phyloP scores from a whole-genome alignment of 2,888 invertebrate species.

The Pegoplata infirma region DNA sequence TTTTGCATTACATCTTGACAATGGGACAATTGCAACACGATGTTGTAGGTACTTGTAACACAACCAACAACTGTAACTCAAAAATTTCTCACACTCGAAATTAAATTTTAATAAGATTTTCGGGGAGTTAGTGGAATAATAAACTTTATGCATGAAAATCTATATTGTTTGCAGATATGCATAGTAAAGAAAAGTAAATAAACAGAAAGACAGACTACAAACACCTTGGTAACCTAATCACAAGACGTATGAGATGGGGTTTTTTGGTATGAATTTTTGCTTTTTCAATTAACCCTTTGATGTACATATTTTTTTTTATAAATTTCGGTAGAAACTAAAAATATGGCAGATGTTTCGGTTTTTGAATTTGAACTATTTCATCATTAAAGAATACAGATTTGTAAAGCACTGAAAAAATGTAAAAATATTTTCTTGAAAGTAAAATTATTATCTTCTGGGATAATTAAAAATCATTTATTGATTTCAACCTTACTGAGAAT shows the following conservation, averaged over 20 bases:
- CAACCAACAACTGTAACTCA: neutral
- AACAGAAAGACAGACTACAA: conserved; percentile 41
- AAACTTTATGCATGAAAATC: conserved; percentile 31
- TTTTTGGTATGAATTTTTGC: conserved; percentile 40
- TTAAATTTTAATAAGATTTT: conserved; percentile 41
- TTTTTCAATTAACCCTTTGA: too few species aligned
- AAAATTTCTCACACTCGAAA: conserved; percentile 54
- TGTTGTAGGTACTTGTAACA: neutral
- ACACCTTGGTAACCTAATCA: conserved; percentile 61
- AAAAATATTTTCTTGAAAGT: too few species aligned
- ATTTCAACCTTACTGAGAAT: too few species aligned
- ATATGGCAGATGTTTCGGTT: too few species aligned
- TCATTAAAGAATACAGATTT: too few species aligned
- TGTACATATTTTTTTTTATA: too few species aligned
- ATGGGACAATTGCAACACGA: conserved; percentile 30
- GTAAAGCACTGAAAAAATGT: too few species aligned
- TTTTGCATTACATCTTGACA: conserved; percentile 10
- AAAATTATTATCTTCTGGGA: too few species aligned
- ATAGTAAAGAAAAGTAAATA: neutral
- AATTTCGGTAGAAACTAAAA: too few species aligned
- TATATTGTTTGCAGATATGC: too few species aligned
- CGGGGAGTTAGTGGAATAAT: conserved; percentile 42
- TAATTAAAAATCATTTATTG: too few species aligned
- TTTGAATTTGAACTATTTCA: too few species aligned
- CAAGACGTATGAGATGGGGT: conserved; percentile 21